phyloP scores from a whole-genome alignment of 2,797 vertebrate species.

The Steatocranus sp. region DNA sequence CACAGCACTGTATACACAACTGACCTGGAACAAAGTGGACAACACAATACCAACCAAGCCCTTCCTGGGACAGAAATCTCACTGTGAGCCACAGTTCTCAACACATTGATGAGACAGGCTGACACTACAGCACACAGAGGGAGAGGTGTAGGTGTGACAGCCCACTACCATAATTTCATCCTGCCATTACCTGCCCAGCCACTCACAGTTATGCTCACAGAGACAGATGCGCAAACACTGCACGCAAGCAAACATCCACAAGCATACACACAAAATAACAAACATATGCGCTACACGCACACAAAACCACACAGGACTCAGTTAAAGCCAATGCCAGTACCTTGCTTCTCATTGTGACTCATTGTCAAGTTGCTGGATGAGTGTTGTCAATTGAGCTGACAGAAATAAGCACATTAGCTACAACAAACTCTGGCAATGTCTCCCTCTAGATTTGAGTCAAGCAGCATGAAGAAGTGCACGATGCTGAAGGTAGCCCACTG shows the following conservation, averaged over 20 bases:
- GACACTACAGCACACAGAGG: conserved; percentile 57
- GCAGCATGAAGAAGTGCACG: conserved; percentile 29
- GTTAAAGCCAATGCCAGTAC: conserved; percentile 52
- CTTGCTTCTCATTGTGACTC: conserved; percentile 61
- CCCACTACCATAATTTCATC: conserved; percentile 68
- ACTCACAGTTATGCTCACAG: conserved; percentile 58
- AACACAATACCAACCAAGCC: conserved; percentile 56
- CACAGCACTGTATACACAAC: conserved; percentile 57
- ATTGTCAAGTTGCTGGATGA: conserved; percentile 61
- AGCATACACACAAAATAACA: conserved; percentile 15
- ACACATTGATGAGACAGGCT: conserved; percentile 73
- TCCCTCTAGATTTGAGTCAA: conserved; percentile 58
- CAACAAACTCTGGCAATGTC: conserved; percentile 65
- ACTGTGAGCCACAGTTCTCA: conserved; percentile 54
- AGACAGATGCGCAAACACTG: conserved; percentile 55
- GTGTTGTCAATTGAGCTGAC: conserved; percentile 66
- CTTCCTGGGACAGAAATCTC: conserved; percentile 57
- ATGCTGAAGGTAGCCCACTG: conserved; percentile 46
- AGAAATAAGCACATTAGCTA: conserved; percentile 68
- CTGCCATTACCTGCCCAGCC: conserved; percentile 73
- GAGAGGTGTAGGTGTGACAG: conserved; percentile 72
- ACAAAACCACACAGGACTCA: conserved; percentile 29
- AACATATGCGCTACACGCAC: conserved; percentile 6
- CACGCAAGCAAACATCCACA: conserved; percentile 20
- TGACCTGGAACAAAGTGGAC: conserved; percentile 77